Base-by-base conservation (phyloP, 2,113 vertebrate species). In the Chionis minor region DNA sequence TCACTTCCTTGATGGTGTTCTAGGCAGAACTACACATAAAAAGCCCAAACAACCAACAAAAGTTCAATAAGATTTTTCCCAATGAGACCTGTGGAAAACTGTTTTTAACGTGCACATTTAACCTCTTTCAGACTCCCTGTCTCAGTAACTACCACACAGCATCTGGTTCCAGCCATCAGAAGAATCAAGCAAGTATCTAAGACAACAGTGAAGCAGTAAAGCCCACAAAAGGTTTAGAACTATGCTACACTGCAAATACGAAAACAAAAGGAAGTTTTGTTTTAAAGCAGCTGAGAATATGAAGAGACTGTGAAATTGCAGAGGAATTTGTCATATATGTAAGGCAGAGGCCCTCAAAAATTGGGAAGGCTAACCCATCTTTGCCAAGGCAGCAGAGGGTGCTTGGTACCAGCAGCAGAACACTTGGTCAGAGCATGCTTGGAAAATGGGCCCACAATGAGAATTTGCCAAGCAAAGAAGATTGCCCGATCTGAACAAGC, bases 141-240 rank as follows among this genome's bases (percentile, higher is more conserved):
- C 74, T 95, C 81, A 80, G 23, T 72, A 45, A 92, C 62, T 44
- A 93, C 65, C 45, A 47, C 66, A 40, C 7, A 90, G 85, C 93
- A 95, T 85, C 89, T 80, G 87, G 66, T 72, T 87, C 54, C 45
- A 90, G 74, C 79, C 4, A 0, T 75, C 73, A 91, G 67, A 94
- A 92, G 40, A 91, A 91, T 87, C 94, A 93, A 94, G 49, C n/a
- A 79, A 85, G 59, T 61, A 94, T 66, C 81, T 85, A 51, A 3
- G 1, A 85, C 88, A 70, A 92, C 58, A 95, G 71, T 61, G 51
- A 91, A 90, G 78, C 54, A 90, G 49, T 94, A 94, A 94, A 96
- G 92, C 28, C 38, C 2, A 0, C 74, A 73, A 96, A 94, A 90
- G 33, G 33, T 80, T 91, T 91, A 85, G 61, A 94, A 85, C 8